Evolutionary conservation across 1,140 invertebrate genomes (phyloP).

Genomic region (Odontomachus brunneus): DNA sequence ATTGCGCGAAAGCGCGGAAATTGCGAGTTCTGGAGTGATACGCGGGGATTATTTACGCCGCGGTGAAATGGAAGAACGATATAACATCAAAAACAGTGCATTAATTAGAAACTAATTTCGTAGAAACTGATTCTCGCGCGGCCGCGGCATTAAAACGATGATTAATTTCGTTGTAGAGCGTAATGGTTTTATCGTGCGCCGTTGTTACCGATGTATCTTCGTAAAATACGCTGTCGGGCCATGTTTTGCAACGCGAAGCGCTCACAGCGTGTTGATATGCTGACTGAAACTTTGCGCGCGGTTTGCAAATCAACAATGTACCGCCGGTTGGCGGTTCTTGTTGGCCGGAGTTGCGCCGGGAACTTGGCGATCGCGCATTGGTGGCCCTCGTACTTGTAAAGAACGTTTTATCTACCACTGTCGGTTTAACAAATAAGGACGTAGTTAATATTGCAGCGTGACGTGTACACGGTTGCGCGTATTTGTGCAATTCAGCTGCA

Average conservation of each 20-base stretch:
- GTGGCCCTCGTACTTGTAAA: constrained; percentile 8
- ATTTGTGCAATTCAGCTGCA: not conserved
- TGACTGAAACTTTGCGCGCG: constrained; percentile 69
- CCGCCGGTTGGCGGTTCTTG: constrained; percentile 45
- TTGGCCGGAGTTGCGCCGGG: constrained; percentile 40
- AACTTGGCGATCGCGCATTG: constrained; percentile 51
- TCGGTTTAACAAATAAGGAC: constrained; percentile 33
- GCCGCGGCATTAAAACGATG: constrained; percentile 21
- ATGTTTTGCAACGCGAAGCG: constrained; percentile 50
- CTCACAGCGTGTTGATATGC: constrained; percentile 62
- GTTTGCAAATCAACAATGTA: constrained; percentile 50
- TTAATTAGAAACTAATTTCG: not conserved
- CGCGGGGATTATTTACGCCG: constrained; percentile 7
- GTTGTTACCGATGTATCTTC: constrained; percentile 8
- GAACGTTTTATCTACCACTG: constrained; percentile 42
- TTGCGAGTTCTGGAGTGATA: not conserved
- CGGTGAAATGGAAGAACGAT: not conserved
- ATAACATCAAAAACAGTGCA: no score
- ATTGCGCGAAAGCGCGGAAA: not conserved
- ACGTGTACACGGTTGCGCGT: not conserved
- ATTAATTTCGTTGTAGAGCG: constrained; percentile 22
- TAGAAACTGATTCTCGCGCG: not conserved
- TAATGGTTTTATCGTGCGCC: constrained; percentile 5
- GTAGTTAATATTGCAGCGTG: constrained; percentile 25
- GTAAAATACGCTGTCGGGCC: constrained; percentile 45